A percentile compares a stretch with the other conserved stretches of the same genome.
These are phyloP conservation scores for Crossocerus cetratus DNA, from an alignment of 2,888 invertebrate genomes.

Conservation along the genomic window DNA sequence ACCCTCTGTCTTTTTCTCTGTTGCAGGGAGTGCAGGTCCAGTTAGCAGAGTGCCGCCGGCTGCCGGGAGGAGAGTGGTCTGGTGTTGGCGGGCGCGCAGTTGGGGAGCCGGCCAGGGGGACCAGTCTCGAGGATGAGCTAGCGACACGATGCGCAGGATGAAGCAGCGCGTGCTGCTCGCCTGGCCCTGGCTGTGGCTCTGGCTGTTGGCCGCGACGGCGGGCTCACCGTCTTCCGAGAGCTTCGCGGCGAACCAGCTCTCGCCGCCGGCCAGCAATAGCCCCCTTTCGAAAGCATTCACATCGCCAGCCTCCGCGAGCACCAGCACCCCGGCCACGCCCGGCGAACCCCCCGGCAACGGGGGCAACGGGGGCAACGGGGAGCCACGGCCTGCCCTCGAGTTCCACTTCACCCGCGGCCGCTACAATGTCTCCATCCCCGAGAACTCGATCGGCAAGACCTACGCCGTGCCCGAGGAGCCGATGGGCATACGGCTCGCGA, in stretches of 20 bases:
- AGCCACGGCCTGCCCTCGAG: constrained; percentile 60
- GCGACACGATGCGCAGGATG: constrained; percentile 73
- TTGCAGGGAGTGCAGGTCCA: constrained; percentile 55
- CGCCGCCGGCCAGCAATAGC: constrained; percentile 20
- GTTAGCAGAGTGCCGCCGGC: constrained; percentile 10
- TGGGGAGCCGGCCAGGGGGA: constrained; percentile 4
- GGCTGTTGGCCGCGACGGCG: constrained; percentile 70
- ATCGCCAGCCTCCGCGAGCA: constrained; percentile 32
- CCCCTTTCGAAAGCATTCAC: constrained; percentile 33
- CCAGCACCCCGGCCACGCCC: constrained; percentile 27
- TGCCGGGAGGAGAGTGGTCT: constrained; percentile 13
- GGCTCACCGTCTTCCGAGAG: constrained; percentile 62
- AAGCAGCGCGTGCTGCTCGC: constrained; percentile 72
- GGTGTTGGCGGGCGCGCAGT: constrained; percentile 19
- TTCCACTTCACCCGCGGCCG: constrained; percentile 85
- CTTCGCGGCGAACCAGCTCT: constrained; percentile 43
- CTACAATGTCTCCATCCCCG: constrained; percentile 94
- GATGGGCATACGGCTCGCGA: constrained; percentile 86
- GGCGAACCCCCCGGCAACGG: constrained; percentile 6
- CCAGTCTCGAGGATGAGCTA: constrained; percentile 71
- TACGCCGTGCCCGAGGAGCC: constrained; percentile 87
- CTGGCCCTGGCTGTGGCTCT: constrained; percentile 75
- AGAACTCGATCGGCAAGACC: constrained; percentile 95
- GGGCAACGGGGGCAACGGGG: constrained; percentile 33
- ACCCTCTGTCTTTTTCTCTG: constrained; percentile 28